Conservation (phyloP, 2,113 vertebrate genomes). For the Eidolon helvum region DNA sequence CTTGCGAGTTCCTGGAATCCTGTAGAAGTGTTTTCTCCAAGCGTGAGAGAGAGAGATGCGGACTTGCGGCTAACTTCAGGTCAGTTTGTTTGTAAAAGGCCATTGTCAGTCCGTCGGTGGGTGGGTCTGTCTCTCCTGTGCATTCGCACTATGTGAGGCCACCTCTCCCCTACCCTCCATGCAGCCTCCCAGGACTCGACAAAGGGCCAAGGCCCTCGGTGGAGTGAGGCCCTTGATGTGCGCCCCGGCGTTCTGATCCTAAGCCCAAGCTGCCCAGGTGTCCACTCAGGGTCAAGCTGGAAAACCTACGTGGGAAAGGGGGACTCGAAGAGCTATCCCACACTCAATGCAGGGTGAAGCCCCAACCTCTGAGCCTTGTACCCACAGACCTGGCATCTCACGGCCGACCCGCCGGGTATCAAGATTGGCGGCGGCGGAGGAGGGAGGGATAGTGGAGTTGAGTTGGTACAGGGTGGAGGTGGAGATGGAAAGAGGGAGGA, state of each 20-base stretch:
- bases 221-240: background rate
- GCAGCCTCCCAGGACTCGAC: background rate
- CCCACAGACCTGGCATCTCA: background rate
- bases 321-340: background rate
- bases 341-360: background rate
- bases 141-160: background rate
- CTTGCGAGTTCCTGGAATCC: background rate
- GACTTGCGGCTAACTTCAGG: slow-evolving; percentile 38
- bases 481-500: background rate
- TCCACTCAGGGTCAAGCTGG: background rate
- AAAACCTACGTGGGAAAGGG: background rate
- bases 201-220: background rate
- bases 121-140: background rate
- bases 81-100: background rate
- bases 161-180: background rate
- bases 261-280: background rate
- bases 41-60: background rate
- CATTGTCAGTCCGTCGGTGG: background rate
- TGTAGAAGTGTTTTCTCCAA: background rate
- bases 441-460: background rate
- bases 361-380: background rate
- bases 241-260: background rate
- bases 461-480: background rate
- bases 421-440: background rate
- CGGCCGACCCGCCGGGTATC: background rate